Evolutionary conservation across 1,140 invertebrate genomes (phyloP), one percentile per base, ranked within the genome.

Genomic region (Drosophila nebulosa): DNA sequence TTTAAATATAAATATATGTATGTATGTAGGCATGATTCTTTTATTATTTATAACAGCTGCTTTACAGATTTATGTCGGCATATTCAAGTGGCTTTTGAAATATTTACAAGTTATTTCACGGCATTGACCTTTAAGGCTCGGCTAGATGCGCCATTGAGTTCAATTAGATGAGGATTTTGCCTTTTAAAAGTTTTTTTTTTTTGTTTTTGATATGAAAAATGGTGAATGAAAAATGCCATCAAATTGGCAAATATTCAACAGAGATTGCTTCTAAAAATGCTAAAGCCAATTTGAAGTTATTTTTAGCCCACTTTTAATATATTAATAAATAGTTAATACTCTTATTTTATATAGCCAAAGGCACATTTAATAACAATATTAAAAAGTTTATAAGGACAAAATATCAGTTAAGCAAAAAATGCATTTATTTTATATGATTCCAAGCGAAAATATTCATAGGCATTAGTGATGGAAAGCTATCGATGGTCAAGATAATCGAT

Each of bases 11-110:
- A 46, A 46, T 42, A 18, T 42, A 85, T 85, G 57, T 68, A 56
- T 67, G 50, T 57, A 53, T 64, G 50, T 68, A 52, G 55, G 79
- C 70, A 78, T 64, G 5, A 71, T 76, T 75, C 62, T 60, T 86
- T 78, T 86, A 86, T 86, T 86, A 88, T 88, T 86, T 86, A 81
- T 83, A 83, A 88, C 83, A 86, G 74, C 76, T 86, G 83, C 75
- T 88, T 46, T 3, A 26, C 39, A 66, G 71, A 79, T 78, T 88
- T 76, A 61, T 67, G 62, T 30, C 22, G 22, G 46, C 42, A 27
- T 53, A 30, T 77, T 75, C 74, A 64, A 83, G 64, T 75, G 60
- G 61, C 70, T 69, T 79, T 58, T 65, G 22, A 75, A 84, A 53
- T 70, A 85, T 80, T 70, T 80, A 69, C 66, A 52, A 75, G 65